Conservation (phyloP, 2,888 invertebrate species). For the Drosophila pseudotakahashii region DNA sequence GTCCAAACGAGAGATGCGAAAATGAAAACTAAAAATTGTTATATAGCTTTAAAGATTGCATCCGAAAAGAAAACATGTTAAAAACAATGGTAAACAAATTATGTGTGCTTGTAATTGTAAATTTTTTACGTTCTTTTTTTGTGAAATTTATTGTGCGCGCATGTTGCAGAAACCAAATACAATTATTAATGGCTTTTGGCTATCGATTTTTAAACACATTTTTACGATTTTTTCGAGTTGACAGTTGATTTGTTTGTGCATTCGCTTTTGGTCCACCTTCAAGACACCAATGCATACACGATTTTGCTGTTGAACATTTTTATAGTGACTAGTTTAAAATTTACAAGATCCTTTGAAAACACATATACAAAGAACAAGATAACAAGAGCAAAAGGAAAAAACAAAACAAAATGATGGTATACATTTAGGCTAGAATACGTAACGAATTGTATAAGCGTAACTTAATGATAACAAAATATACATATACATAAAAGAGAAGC, state of each 20-base stretch:
- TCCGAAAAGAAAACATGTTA: constrained; percentile 47
- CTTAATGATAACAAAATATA: constrained; percentile 70
- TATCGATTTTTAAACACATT: constrained; percentile 43
- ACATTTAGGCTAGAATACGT: constrained; percentile 76
- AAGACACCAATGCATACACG: constrained; percentile 52
- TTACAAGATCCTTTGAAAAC: constrained; percentile 53
- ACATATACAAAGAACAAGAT: constrained; percentile 36
- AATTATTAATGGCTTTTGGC: constrained; percentile 30
- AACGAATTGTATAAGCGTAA: constrained; percentile 74
- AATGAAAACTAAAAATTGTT: constrained; percentile 58
- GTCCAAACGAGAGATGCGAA: constrained; percentile 33
- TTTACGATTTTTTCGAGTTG: constrained; percentile 42
- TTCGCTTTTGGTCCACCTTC: constrained; percentile 61
- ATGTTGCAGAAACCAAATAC: constrained; percentile 35
- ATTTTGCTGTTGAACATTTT: constrained; percentile 71
- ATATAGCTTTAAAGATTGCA: constrained; percentile 71
- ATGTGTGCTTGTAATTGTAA: constrained; percentile 71
- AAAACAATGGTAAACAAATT: constrained; percentile 39
- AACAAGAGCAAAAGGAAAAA: constrained; percentile 26
- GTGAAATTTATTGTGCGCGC: constrained; percentile 46
- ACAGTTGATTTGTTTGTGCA: constrained; percentile 37
- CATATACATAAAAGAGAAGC: constrained; percentile 44
- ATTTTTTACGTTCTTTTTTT: constrained; percentile 52
- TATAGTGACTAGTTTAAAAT: constrained; percentile 71
- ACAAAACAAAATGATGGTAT: constrained; percentile 59